phyloP scores from a whole-genome alignment of 2,888 invertebrate species.

The Cyrtodaria siliqua region DNA sequence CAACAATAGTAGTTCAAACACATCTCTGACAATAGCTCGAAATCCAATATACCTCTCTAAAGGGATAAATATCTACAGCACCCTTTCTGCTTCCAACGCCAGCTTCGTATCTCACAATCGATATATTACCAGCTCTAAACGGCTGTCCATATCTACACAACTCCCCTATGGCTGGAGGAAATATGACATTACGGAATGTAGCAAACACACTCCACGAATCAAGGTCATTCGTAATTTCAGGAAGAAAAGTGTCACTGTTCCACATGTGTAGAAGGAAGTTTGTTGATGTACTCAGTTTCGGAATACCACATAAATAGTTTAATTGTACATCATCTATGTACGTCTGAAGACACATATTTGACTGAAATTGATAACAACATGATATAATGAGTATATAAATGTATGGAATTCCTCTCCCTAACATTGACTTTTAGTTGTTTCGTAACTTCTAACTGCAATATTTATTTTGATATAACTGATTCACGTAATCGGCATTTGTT shows the following conservation, averaged over 20 bases:
- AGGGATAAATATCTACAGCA: constrained; percentile 49
- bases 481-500: too few species aligned
- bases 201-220: constrained; percentile 59
- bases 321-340: constrained; percentile 52
- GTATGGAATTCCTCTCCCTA: too few species aligned
- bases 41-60: constrained; percentile 64
- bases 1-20: too few species aligned
- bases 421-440: too few species aligned
- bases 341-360: constrained; percentile 63
- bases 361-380: too few species aligned
- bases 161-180: constrained; percentile 62
- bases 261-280: constrained; percentile 66
- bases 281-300: constrained; percentile 57
- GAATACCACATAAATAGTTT: constrained; percentile 67
- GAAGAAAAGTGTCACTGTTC: constrained; percentile 70
- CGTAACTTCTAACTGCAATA: too few species aligned
- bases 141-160: constrained; percentile 70
- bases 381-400: too few species aligned
- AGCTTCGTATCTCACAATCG: constrained; percentile 69
- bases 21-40: too few species aligned
- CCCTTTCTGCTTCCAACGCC: constrained; percentile 60
- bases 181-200: constrained; percentile 53
- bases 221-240: constrained; percentile 41
- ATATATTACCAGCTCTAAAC: constrained; percentile 68
- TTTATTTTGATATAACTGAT: too few species aligned